A percentile compares a stretch with the other conserved stretches of the same genome.
Conservation (phyloP, 2,888 invertebrate genomes). For the Dromius quadrimaculatus region DNA sequence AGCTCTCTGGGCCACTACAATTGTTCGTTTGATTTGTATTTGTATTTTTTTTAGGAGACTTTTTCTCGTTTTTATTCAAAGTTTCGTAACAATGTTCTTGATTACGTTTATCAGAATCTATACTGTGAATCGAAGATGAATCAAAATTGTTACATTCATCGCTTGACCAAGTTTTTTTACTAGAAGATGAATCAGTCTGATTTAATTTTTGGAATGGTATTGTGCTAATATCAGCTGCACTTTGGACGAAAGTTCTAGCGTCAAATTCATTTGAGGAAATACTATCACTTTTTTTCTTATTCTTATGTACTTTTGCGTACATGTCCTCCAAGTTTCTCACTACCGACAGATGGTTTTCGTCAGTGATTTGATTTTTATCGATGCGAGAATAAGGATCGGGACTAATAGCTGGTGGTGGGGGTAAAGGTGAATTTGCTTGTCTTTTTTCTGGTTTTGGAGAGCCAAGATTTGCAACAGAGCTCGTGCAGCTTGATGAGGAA, state of each 20-base stretch:
- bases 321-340: constrained; percentile 84
- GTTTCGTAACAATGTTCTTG: constrained; percentile 74
- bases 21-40: neutral
- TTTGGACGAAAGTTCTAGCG: constrained; percentile 21
- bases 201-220: constrained; percentile 58
- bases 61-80: constrained; percentile 66
- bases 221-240: constrained; percentile 55
- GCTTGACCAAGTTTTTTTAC: constrained; percentile 63
- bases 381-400: constrained; percentile 65
- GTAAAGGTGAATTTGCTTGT: constrained; percentile 89
- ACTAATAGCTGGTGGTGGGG: constrained; percentile 76
- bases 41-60: constrained; percentile 27
- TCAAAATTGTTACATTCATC: constrained; percentile 44
- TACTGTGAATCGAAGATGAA: constrained; percentile 40
- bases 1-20: constrained; percentile 69
- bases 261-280: constrained; percentile 29
- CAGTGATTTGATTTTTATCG: constrained; percentile 57
- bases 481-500: constrained; percentile 79
- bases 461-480: constrained; percentile 80
- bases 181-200: constrained; percentile 54
- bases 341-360: constrained; percentile 53
- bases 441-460: constrained; percentile 92
- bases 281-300: constrained; percentile 70
- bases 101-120: constrained; percentile 41
- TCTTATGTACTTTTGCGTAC: constrained; percentile 89